Percentiles rank a stretch among this genome's conserved stretches.
Evolutionary conservation across 2,888 invertebrate species (phyloP).

Genomic region (Ectropis crepuscularia): DNA sequence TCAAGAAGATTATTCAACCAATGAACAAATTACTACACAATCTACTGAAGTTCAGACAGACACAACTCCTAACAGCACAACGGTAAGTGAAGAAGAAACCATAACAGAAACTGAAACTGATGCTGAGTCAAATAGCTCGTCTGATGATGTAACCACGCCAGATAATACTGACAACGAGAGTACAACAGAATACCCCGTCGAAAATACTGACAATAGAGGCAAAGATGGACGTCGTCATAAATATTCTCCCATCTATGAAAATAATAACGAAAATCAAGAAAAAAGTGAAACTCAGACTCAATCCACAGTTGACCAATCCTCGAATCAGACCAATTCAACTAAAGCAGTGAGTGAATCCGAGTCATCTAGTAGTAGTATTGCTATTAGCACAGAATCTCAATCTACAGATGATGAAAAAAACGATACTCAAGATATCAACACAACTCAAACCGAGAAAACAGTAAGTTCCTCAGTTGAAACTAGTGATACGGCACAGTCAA

Average conservation of each 20-base stretch:
- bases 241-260: background rate
- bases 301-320: background rate
- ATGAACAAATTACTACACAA: background rate
- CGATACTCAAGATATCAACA: background rate
- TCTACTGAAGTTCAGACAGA: background rate
- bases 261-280: background rate
- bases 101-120: background rate
- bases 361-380: background rate
- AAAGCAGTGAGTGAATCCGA: background rate
- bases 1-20: background rate
- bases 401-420: background rate
- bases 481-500: background rate
- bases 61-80: constrained; percentile 1
- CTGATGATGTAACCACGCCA: background rate
- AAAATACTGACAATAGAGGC: background rate
- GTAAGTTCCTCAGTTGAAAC: background rate
- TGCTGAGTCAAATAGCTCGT: background rate
- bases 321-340: background rate
- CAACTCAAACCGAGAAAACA: background rate
- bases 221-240: background rate
- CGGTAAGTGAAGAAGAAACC: background rate
- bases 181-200: background rate
- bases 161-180: background rate
- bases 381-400: background rate
- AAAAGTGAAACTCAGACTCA: background rate